phyloP scores from a whole-genome alignment of 2,797 vertebrate species.

The Etheostoma nigrum region DNA sequence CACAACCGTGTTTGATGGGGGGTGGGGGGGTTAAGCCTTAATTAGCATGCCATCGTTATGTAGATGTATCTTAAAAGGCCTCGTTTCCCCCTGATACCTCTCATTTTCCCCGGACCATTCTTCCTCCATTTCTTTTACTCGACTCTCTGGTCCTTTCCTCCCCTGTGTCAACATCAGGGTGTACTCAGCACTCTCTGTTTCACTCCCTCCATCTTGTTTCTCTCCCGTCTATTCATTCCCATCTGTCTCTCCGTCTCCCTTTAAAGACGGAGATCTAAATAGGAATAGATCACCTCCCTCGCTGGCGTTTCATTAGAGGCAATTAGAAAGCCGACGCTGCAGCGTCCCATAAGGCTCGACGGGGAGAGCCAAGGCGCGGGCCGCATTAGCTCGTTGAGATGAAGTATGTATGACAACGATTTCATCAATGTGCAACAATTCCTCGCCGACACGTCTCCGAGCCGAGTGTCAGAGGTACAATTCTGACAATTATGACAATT shows the following conservation, averaged over 20 bases:
- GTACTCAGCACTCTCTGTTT: conserved; percentile 10
- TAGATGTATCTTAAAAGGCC: conserved; percentile 59
- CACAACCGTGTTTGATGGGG: conserved; percentile 43
- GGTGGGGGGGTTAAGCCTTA: conserved; percentile 52
- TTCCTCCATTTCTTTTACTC: conserved; percentile 44
- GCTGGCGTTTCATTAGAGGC: conserved; percentile 83
- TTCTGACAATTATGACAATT: conserved; percentile 88
- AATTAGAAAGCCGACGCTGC: conserved; percentile 81
- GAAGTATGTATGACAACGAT: conserved; percentile 83
- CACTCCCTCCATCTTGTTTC: conserved; percentile 35
- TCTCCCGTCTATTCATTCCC: conserved; percentile 38
- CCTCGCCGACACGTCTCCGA: conserved; percentile 68
- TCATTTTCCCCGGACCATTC: conserved; percentile 44
- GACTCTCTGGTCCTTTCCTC: conserved; percentile 21
- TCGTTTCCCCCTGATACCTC: conserved; percentile 51
- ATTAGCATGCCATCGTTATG: conserved; percentile 66
- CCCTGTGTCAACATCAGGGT: conserved; percentile 21
- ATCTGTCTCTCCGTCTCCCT: conserved; percentile 64
- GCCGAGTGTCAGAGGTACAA: conserved; percentile 84
- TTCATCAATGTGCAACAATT: conserved; percentile 81
- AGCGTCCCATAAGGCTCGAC: conserved; percentile 76
- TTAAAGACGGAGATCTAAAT: conserved; percentile 78
- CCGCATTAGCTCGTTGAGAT: conserved; percentile 79
- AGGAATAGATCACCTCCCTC: conserved; percentile 78
- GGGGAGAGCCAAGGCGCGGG: conserved; percentile 68